phyloP scores from a whole-genome alignment of 35 echinoderm and acorn worm genomes.

The Ophioderma brevispina region DNA sequence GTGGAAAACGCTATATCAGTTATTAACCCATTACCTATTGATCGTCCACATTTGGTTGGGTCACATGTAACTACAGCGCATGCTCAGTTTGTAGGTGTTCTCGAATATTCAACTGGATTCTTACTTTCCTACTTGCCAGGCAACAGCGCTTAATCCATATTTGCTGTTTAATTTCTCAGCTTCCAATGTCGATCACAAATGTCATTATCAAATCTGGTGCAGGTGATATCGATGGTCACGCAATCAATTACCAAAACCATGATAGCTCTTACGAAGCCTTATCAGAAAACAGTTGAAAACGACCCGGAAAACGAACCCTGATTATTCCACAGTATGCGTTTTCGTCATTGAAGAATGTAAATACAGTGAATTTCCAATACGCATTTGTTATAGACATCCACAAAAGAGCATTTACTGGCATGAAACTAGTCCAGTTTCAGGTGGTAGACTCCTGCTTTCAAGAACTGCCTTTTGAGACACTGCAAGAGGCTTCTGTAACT shows the following conservation, averaged over 20 bases:
- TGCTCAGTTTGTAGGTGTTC: neutral
- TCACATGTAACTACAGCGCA: neutral
- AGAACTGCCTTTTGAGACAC: neutral
- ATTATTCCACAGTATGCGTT: neutral
- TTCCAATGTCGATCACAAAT: neutral
- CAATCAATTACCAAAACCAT: neutral
- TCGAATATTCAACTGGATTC: neutral
- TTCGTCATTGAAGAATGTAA: neutral
- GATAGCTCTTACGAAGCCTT: neutral
- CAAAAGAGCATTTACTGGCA: neutral
- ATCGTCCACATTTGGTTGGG: too few relatives aligned
- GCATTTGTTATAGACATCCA: neutral
- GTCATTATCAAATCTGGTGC: neutral
- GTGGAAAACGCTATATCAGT: too few relatives aligned
- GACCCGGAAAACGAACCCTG: neutral
- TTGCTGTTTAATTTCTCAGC: neutral
- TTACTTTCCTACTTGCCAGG: neutral
- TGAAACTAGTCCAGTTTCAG: neutral
- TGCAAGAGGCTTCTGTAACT: neutral
- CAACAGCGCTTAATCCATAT: neutral
- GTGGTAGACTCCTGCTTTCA: neutral
- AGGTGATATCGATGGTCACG: neutral
- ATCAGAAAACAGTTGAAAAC: neutral
- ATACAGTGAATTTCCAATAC: neutral
- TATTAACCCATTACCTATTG: too few relatives aligned